Evolutionary conservation across 2,113 vertebrate genomes (phyloP), one percentile per base, ranked within the genome.

Genomic region (Merops nubicus): DNA sequence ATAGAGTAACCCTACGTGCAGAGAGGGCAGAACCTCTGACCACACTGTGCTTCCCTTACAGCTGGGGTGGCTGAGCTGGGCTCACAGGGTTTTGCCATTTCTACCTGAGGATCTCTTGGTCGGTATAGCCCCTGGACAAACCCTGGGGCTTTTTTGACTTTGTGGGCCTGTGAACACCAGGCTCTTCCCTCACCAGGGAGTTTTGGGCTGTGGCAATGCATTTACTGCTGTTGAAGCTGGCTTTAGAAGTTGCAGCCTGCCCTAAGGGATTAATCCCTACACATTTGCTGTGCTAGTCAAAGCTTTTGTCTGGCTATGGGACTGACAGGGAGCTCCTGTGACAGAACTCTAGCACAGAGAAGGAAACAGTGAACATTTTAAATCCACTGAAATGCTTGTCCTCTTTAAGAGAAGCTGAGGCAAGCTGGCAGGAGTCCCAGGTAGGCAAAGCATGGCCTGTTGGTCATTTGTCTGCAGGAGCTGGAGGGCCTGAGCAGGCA

Each of bases 241-340:
- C 23, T 93, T 87, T 68, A 79, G 73, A 88, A 85, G 34, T 36
- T 72, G 33, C 83, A 93, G 51, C 50, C 83, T 86, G 64, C 80
- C 72, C 92, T 78, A 42, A 67, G 73, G 85, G 47, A 95, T 54
- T 81, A 81, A 91, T 88, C 94, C 72, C 79, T 77, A 59, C 72
- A 80, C 68, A 63, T 87, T 59, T 91, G 92, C 86, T 91, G 64
- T 23, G 34, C 50, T 92, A 59, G 42, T 92, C 88, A 88, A 86
- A 92, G 47, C 68, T 96, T 96, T 94, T 90, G 67, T 91, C 72
- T 84, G 68, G 42, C 51, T 67, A 42, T 12, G 48, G 53, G 65
- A 70, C 38, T 3, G 15, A 80, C 51, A 70, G 72, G 19, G 75
- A 91, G 34, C 68, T 95, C 59, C 45, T 50, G 40, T 62, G 34